Percentiles rank a stretch among this genome's conserved stretches.
Conservation (phyloP, 2,888 invertebrate species). For the Ferdinandea cuprea region DNA sequence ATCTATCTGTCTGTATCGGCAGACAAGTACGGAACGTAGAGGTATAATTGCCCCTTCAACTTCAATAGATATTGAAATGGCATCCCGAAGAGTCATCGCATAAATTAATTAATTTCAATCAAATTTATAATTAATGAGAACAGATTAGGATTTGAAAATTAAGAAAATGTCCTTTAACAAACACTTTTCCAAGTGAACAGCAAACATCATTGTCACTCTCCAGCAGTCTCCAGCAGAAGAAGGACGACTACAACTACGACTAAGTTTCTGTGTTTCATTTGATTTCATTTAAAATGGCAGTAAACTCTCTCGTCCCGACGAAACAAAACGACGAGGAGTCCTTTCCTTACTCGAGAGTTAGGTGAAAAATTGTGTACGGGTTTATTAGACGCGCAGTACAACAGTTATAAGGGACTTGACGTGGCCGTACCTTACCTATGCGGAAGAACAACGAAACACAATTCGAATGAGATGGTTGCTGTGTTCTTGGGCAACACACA, state of each 20-base stretch:
- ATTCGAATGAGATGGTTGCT: slow-evolving; percentile 3
- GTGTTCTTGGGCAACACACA: slow-evolving; percentile 3
- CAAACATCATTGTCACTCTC: slow-evolving; percentile 34
- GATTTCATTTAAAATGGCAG: slow-evolving; percentile 6
- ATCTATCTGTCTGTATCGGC: too few relatives aligned
- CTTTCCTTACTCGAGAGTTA: neutral
- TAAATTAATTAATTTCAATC: slow-evolving; percentile 58
- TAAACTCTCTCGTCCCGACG: neutral
- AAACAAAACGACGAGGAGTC: slow-evolving; percentile 3
- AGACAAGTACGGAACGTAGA: too few relatives aligned
- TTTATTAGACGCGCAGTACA: slow-evolving; percentile 29
- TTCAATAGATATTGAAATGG: neutral
- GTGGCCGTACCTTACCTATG: too few relatives aligned
- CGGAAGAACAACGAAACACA: too few relatives aligned
- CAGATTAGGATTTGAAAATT: neutral
- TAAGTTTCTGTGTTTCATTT: slow-evolving; percentile 28
- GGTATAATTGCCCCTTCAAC: slow-evolving; percentile 3
- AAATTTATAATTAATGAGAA: slow-evolving; percentile 53
- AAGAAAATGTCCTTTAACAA: neutral
- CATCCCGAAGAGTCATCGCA: slow-evolving; percentile 7
- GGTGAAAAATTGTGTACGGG: slow-evolving; percentile 39
- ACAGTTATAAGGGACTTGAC: too few relatives aligned
- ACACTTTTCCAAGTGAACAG: slow-evolving; percentile 23
- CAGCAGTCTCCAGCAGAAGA: too few relatives aligned
- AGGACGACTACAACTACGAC: too few relatives aligned